phyloP scores from a whole-genome alignment of 2,888 invertebrate species.

The Troilus luridus region DNA sequence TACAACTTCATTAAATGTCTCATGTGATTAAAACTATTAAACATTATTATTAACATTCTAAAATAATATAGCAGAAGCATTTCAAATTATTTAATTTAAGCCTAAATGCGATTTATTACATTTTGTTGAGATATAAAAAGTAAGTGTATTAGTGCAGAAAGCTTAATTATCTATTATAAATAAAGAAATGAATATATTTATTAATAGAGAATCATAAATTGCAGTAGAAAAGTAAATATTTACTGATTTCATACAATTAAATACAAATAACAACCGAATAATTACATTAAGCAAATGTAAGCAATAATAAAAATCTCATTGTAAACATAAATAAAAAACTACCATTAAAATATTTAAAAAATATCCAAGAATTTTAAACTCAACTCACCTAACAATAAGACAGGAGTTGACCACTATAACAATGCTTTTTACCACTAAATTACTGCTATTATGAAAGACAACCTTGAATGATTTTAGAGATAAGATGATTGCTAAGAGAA shows the following conservation, averaged over 20 bases:
- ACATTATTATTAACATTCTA: no score
- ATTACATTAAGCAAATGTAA: background rate
- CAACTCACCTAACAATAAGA: background rate
- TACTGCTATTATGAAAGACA: constrained; percentile 18
- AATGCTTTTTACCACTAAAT: background rate
- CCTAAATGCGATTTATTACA: no score
- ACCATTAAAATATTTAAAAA: background rate
- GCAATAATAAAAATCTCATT: background rate
- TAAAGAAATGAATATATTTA: background rate
- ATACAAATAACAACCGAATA: background rate
- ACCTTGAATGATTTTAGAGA: constrained; percentile 21
- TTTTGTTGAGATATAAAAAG: background rate
- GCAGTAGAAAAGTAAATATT: background rate
- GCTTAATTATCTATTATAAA: background rate
- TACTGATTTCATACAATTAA: background rate
- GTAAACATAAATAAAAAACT: background rate
- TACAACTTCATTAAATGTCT: background rate
- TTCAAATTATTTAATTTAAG: no score
- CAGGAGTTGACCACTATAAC: constrained; percentile 19
- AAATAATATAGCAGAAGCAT: no score
- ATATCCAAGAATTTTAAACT: background rate
- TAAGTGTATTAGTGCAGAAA: background rate
- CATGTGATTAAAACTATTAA: background rate
- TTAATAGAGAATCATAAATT: background rate
- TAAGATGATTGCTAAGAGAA: constrained; percentile 22